Evolutionary conservation across 2,797 vertebrate genomes (phyloP).

Genomic region (Chrysocyon brachyurus): DNA sequence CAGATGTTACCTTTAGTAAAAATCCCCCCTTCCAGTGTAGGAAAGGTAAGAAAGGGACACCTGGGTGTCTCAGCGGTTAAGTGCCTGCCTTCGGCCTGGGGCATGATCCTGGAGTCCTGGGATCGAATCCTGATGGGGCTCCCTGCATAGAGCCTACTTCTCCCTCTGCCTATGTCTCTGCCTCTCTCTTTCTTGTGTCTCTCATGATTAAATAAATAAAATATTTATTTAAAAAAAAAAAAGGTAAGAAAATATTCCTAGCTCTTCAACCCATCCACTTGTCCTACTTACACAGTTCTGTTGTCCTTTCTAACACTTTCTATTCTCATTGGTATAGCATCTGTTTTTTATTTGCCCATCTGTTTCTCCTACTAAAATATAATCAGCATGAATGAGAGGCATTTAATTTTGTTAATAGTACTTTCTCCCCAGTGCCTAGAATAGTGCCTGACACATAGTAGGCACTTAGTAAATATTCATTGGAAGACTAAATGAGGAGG

Average conservation of each 20-base stretch:
- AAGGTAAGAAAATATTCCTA: neutral
- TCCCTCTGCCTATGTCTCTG: no score
- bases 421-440: neutral
- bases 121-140: no score
- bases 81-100: no score
- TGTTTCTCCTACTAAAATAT: neutral
- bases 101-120: no score
- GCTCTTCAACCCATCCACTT: neutral
- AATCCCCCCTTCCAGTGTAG: neutral
- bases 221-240: neutral
- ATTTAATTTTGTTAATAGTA: neutral
- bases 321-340: neutral
- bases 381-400: neutral
- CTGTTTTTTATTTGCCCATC: neutral
- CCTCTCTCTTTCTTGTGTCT: no score
- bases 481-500: conserved; percentile 7
- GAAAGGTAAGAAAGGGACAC: neutral
- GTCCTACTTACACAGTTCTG: neutral
- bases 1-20: neutral
- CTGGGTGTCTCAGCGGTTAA: no score
- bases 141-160: no score
- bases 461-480: neutral
- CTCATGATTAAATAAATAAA: no score
- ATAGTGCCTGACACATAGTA: neutral
- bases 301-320: neutral